A percentile compares a stretch with the other conserved stretches of the same genome.
phyloP scores from a whole-genome alignment of 2,888 invertebrate species.

The Stramonita haemastoma region DNA sequence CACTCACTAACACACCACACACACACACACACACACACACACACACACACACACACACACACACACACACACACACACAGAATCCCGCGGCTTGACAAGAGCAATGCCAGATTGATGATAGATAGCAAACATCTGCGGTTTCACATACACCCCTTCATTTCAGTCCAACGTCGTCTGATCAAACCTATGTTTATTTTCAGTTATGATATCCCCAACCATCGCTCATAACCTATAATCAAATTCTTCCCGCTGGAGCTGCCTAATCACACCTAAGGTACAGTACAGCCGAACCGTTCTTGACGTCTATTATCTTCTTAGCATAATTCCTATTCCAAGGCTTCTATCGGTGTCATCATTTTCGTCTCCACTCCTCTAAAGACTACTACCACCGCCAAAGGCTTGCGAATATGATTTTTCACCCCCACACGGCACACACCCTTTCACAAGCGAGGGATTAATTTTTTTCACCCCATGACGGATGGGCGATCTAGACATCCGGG shows the following conservation, averaged over 20 bases:
- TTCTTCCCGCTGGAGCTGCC: not conserved
- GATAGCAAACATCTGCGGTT: not conserved
- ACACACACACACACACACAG: not conserved
- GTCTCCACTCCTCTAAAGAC: not conserved
- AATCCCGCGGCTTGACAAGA: not conserved
- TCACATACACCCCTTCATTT: not conserved
- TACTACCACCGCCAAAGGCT: not conserved
- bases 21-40: not conserved
- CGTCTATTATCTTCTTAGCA: slow-evolving; percentile 18
- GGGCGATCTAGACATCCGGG: not conserved
- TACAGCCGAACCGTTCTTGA: not conserved
- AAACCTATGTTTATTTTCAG: not conserved
- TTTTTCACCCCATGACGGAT: not conserved
- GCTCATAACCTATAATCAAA: slow-evolving; percentile 18
- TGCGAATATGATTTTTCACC: not conserved
- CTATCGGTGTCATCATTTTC: slow-evolving; percentile 1
- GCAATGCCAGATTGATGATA: not conserved
- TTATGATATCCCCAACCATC: slow-evolving; percentile 15
- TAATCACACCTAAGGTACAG: not conserved
- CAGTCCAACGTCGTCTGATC: not conserved
- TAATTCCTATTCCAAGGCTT: not conserved
- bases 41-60: not conserved
- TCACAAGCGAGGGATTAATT: not conserved
- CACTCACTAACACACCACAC: not conserved
- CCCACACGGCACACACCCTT: not conserved